Percentiles rank a stretch among this genome's conserved stretches.
phyloP scores from a whole-genome alignment of 2,113 vertebrate species.

The Lycocorax pyrrhopterus region DNA sequence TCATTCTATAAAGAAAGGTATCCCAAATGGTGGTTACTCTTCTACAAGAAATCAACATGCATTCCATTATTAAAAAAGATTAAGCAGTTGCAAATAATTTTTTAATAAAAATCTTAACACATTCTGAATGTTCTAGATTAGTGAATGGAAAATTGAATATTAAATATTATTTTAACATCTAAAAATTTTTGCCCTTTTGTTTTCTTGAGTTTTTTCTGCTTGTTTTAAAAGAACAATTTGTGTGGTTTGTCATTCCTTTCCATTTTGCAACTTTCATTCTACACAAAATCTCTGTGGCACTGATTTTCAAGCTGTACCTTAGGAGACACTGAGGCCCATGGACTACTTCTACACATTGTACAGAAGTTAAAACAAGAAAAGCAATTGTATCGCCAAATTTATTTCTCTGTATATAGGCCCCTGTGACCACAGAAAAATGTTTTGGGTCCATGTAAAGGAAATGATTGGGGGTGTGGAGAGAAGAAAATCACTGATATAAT shows the following conservation, averaged over 20 bases:
- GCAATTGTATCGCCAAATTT: not conserved
- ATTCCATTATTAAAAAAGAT: not conserved
- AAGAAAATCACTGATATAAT: not conserved
- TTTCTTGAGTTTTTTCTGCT: not conserved
- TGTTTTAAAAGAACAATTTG: not conserved
- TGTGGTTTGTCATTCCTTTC: not conserved
- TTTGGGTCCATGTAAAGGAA: not conserved
- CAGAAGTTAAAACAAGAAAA: not conserved
- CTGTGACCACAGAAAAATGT: not conserved
- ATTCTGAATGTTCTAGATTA: not conserved
- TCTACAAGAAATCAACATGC: not conserved
- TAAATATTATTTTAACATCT: not conserved
- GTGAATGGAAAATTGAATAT: not conserved
- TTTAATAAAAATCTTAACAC: not conserved
- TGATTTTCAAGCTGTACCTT: not conserved
- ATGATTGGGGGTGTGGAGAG: accelerated
- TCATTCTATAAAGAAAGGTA: not conserved
- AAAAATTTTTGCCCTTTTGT: not conserved
- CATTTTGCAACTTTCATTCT: not conserved
- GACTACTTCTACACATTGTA: not conserved
- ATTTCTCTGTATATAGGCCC: not conserved
- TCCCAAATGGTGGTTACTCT: not conserved
- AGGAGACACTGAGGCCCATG: not conserved
- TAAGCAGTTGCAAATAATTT: not conserved
- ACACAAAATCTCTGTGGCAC: not conserved